phyloP scores from a whole-genome alignment of 1,140 invertebrate genomes.

The Meloidogyne chitwoodi region DNA sequence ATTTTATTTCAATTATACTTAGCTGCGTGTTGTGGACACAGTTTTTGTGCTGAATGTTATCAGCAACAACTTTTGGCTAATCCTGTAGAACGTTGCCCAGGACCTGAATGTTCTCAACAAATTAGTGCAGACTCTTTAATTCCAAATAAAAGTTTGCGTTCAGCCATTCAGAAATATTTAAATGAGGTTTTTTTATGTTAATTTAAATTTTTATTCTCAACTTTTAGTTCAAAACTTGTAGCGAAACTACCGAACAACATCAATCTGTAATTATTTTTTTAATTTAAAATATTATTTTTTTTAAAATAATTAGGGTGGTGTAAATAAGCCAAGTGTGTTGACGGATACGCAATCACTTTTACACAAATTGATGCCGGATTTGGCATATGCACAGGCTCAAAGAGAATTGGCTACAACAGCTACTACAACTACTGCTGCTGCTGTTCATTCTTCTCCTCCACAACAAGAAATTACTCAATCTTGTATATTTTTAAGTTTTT shows the following conservation, averaged over 20 bases:
- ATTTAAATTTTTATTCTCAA: not conserved
- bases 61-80: conserved; percentile 67
- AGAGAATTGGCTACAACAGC: conserved; percentile 9
- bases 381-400: conserved; percentile 7
- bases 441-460: not conserved
- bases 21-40: conserved; percentile 91
- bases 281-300: not conserved
- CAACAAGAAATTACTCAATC: not conserved
- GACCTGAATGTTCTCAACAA: conserved; percentile 76
- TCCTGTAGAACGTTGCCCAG: conserved; percentile 85
- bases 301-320: not conserved
- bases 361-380: conserved; percentile 32
- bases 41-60: conserved; percentile 93
- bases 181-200: not conserved
- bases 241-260: not conserved
- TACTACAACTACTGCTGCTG: not conserved
- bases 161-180: conserved; percentile 37
- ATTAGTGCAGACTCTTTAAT: conserved; percentile 86
- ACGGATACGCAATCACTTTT: conserved; percentile 26
- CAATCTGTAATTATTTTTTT: not conserved
- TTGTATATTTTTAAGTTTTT: not conserved
- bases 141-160: conserved; percentile 68
- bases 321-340: conserved; percentile 19
- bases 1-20: not conserved
- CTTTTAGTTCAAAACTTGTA: not conserved